Base-by-base conservation (phyloP, 2,888 invertebrate species). In the Cosmorhoe ocellata region DNA sequence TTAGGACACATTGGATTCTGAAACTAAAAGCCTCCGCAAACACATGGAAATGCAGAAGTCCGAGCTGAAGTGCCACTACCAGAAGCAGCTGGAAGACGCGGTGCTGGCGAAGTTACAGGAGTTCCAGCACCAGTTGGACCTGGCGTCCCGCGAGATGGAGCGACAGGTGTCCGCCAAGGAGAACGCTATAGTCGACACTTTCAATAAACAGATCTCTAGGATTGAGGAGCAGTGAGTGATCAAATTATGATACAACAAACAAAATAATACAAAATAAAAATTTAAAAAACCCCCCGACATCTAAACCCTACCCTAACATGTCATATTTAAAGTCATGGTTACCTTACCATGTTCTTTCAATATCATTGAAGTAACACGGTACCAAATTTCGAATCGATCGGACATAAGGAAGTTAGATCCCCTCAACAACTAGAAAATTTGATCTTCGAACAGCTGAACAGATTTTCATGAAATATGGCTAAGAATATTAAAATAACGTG, bases 21-120 rank as follows among this genome's bases (percentile, higher is more conserved):
- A 93, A 43, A 74, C 92, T 0, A 92, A 93, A 53, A 58, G 64
- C 7, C 73, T 88, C 1, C 87, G 85, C 33, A 91, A 91, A 28
- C 91, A 92, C 36, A 71, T 92, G 36, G 94, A 94, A 49, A 80
- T 91, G 0, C 93, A 93, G 59, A 94, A 94, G 69, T 79, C 88
- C 8, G 94, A 95, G 53, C 79, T 96, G 10, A 93, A 94, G 63
- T 90, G 92, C 28, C 94, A 95, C 71, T 96, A 96, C 70, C 96
- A 96, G 79, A 93, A 93, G 59, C 96, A 96, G 81, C 88, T 96
- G 8, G 96, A 96, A 66, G 92, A 93, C 39, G 94, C 96, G 0
- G 96, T 96, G 11, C 86, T 93, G 49, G 91, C 91, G 45, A 96
- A 96, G 71, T 84, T 96, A 50, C 92, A 92, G 63, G 96, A 96